phyloP scores from a whole-genome alignment of 1,140 invertebrate species.

The Bombus confusus region DNA sequence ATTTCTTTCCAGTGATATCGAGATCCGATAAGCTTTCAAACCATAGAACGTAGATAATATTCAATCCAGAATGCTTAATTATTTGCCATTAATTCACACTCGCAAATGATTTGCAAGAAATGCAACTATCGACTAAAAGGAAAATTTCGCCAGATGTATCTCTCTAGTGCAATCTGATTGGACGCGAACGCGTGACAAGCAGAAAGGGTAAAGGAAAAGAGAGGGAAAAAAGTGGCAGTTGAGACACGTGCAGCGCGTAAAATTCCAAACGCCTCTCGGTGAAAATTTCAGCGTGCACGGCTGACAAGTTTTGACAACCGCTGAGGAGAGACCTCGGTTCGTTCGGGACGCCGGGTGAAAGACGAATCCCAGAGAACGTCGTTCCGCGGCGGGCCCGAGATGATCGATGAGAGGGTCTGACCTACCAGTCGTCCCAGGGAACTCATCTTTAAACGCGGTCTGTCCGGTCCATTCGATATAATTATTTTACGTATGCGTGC shows the following conservation, averaged over 20 bases:
- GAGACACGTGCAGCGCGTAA: conserved; percentile 7
- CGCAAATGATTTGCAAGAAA: background rate
- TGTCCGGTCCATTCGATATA: conserved; percentile 79
- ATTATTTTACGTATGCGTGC: conserved; percentile 79
- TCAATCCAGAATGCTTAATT: too few relatives aligned
- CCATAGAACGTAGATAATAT: too few relatives aligned
- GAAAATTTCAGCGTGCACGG: background rate
- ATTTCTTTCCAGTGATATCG: too few relatives aligned
- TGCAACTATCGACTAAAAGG: background rate
- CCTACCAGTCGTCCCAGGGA: conserved; percentile 72
- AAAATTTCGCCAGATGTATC: background rate
- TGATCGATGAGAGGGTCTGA: conserved; percentile 81
- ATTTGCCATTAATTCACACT: too few relatives aligned
- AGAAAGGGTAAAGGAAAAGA: background rate
- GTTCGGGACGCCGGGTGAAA: conserved; percentile 61
- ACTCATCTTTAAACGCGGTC: conserved; percentile 77
- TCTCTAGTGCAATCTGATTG: background rate
- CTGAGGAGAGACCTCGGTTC: conserved; percentile 57
- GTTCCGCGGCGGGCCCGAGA: conserved; percentile 70
- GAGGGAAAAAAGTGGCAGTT: background rate
- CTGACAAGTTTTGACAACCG: conserved; percentile 65
- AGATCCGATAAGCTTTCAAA: too few relatives aligned
- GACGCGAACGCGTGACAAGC: background rate
- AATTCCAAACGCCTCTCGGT: background rate
- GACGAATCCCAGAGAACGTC: conserved; percentile 73